Evolutionary conservation across 2,888 invertebrate species (phyloP), one percentile per base, ranked within the genome.

Genomic region (Athrips mouffetella): DNA sequence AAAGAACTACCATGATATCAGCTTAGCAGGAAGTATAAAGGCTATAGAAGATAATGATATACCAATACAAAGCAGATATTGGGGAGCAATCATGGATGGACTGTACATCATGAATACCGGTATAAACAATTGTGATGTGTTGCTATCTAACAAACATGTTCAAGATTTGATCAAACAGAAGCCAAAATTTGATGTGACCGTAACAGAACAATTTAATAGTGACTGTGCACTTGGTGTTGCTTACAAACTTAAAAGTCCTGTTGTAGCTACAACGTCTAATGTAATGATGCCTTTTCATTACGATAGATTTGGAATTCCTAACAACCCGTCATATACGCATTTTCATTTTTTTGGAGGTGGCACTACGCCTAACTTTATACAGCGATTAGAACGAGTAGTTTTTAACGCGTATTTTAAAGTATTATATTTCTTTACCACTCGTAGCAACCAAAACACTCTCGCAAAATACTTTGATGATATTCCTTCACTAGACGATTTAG

Each of bases 171-270:
- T 89, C n/a, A 73, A 77, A 35, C 62, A 66, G 1, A 81, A 84
- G 53, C 73, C 80, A 2, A 90, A 89, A 41, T 94, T 91, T 62
- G 94, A 95, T 70, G 70, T 94, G 0, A 85, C 94, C 4, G 69
- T 95, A 0, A 80, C 91, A 46, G 94, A 95, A 74, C 90, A 90
- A 48, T 94, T 95, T 66, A 93, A 93, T 57, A 90, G 90, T 42
- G 93, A 94, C 64, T 94, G 94, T 67, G 91, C 91, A 67, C 74
- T 93, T 57, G 92, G 91, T 1, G 70, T 95, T 25, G 91, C 91
- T 0, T 86, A 92, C 60, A 90, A 91, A 58, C 86, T 93, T 10
- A 73, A 89, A 35, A 91, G 90, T 0, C 93, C 93, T 0, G 89
- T 91, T 1, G 85, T 93, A 0, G 85, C 85, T 0, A 60, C 92